Conservation (phyloP, 2,113 vertebrate genomes). For the Sander vitreus region DNA sequence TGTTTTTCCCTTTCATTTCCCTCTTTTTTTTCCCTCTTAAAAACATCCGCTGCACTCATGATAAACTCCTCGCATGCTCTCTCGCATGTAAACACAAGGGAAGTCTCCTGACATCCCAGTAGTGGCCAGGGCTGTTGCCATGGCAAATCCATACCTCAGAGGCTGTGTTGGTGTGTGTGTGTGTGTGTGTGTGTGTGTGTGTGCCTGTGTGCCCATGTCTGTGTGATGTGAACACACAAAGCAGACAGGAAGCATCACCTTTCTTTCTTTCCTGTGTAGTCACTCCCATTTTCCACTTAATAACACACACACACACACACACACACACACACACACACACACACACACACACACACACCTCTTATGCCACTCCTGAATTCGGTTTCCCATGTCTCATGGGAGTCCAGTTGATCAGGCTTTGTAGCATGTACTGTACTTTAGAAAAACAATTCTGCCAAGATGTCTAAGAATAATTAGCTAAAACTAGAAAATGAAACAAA, state of each 20-base stretch:
- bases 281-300: not conserved
- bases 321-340: slow-evolving; percentile 5
- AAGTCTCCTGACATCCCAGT: slow-evolving; percentile 46
- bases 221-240: slow-evolving; percentile 5
- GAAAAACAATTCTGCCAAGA: not conserved
- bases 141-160: slow-evolving; percentile 57
- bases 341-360: not conserved
- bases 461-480: not conserved
- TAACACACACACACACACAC: not conserved
- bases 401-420: not conserved
- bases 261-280: slow-evolving; percentile 9
- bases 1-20: not conserved
- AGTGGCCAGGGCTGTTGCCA: slow-evolving; percentile 61
- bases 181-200: slow-evolving; percentile 2
- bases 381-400: not conserved
- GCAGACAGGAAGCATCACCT: slow-evolving; percentile 1
- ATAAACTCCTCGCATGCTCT: not conserved
- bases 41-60: not conserved
- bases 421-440: not conserved
- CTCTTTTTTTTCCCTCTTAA: not conserved
- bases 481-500: not conserved
- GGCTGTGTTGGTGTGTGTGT: not conserved
- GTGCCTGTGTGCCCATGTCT: not conserved
- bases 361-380: not conserved
- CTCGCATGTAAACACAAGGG: slow-evolving; percentile 61